Percentiles rank a stretch among this genome's conserved stretches.
Conservation (phyloP, 92 coral and sea anemone genomes). For the Siderastrea siderea region DNA sequence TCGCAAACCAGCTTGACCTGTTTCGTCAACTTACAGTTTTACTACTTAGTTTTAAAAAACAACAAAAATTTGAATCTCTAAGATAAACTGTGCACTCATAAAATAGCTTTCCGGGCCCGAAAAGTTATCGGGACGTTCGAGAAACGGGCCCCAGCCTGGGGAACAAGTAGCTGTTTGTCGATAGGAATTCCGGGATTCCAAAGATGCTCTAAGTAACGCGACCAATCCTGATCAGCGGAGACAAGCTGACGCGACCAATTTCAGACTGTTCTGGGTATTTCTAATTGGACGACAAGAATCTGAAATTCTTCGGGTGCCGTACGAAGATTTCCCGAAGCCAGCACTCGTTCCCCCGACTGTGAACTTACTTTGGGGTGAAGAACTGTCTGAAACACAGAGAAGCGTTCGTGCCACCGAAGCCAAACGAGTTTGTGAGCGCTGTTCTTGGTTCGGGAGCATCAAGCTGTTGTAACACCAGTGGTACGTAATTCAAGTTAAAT, state of each 20-base stretch:
- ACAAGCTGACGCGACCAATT: neutral
- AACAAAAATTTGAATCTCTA: too few relatives aligned
- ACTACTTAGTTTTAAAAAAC: too few relatives aligned
- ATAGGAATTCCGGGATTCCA: neutral
- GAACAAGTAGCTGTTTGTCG: neutral
- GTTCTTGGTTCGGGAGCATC: constrained; percentile 56
- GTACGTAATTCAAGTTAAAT: constrained; percentile 88
- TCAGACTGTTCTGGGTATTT: neutral
- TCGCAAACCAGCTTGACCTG: too few relatives aligned
- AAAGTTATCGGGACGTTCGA: too few relatives aligned
- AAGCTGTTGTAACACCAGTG: constrained; percentile 78
- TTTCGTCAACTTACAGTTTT: too few relatives aligned
- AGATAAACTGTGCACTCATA: too few relatives aligned
- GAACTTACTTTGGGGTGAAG: neutral
- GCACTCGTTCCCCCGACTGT: neutral
- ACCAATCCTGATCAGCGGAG: neutral
- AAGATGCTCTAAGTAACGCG: neutral
- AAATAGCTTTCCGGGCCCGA: too few relatives aligned
- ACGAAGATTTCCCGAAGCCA: neutral
- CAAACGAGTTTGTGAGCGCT: constrained; percentile 96
- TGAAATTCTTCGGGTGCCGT: neutral
- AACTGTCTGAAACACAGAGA: constrained; percentile 91
- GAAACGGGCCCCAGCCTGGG: too few relatives aligned
- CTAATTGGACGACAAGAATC: neutral
- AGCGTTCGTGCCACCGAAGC: constrained; percentile 98